A percentile compares a stretch with the other conserved stretches of the same genome.
These are phyloP conservation scores for Drosophila hawaiiensis DNA, from an alignment of 2,888 invertebrate species.

Conservation along the genomic window DNA sequence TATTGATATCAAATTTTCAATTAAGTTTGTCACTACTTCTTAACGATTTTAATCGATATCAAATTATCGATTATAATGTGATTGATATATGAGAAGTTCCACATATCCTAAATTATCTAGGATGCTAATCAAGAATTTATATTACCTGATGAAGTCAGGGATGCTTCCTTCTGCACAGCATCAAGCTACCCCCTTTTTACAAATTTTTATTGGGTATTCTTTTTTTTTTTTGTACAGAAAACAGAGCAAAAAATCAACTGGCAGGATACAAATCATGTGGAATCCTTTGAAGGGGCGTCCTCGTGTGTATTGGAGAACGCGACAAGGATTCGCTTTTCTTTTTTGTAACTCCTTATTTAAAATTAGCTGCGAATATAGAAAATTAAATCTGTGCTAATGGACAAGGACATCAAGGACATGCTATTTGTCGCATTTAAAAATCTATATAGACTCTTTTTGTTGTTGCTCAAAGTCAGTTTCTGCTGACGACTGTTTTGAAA, in stretches of 20 bases:
- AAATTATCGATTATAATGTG: background rate
- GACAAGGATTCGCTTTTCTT: background rate
- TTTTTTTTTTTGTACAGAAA: background rate
- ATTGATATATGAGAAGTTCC: background rate
- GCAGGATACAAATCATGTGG: slow-evolving; percentile 43
- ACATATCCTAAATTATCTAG: background rate
- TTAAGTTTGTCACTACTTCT: no score
- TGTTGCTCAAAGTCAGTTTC: slow-evolving; percentile 10
- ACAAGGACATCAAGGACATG: background rate
- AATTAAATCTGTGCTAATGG: slow-evolving; percentile 3
- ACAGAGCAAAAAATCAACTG: background rate
- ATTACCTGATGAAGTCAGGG: background rate
- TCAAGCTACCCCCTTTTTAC: background rate
- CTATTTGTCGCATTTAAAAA: background rate
- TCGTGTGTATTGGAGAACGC: slow-evolving; percentile 1
- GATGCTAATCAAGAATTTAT: background rate
- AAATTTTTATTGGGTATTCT: background rate
- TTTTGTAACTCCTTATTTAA: background rate
- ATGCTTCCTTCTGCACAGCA: background rate
- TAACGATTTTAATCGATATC: background rate
- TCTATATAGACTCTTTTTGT: background rate
- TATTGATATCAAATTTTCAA: background rate
- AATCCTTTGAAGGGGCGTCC: background rate
- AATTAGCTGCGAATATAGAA: slow-evolving; percentile 18
- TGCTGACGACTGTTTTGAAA: slow-evolving; percentile 39